Conservation (phyloP, 2,797 vertebrate genomes). For the Eupleurogrammus muticus region DNA sequence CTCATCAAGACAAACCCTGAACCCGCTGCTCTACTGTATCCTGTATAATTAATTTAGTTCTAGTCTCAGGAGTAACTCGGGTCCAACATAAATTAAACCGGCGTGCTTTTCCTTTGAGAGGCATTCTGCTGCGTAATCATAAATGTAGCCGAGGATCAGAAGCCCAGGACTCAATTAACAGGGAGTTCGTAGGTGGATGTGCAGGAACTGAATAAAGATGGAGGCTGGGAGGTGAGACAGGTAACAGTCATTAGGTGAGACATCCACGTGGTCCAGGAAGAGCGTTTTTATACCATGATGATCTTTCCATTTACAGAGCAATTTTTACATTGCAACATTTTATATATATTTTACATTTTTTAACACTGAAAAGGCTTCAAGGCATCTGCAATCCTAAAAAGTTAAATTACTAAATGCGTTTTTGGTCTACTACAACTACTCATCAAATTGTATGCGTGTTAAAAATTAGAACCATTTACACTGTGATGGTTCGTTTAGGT, state of each 20-base stretch:
- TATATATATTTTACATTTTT: background rate
- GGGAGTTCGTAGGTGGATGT: conserved; percentile 4
- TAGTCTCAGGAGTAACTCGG: conserved; percentile 16
- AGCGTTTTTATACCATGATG: background rate
- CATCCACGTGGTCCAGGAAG: background rate
- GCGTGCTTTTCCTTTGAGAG: conserved; percentile 21
- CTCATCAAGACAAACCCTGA: conserved; percentile 21
- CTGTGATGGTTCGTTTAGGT: too few relatives aligned
- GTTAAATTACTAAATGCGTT: too few relatives aligned
- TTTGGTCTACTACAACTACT: too few relatives aligned
- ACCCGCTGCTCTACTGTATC: background rate
- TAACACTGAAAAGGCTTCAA: background rate
- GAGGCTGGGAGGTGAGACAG: background rate
- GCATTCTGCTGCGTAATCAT: background rate
- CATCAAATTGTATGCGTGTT: too few relatives aligned
- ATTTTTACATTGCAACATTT: too few relatives aligned
- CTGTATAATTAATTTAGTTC: conserved; percentile 29
- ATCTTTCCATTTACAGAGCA: conserved; percentile 3
- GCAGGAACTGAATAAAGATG: background rate
- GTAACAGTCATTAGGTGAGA: conserved; percentile 6
- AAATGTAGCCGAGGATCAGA: background rate
- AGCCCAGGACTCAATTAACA: background rate
- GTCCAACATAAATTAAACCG: conserved; percentile 5
- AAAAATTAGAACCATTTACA: too few relatives aligned
- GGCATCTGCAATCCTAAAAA: background rate